A percentile compares a stretch with the other conserved stretches of the same genome.
These are phyloP conservation scores for Coendou prehensilis DNA, from an alignment of 2,797 vertebrate species.

Conservation along the genomic window DNA sequence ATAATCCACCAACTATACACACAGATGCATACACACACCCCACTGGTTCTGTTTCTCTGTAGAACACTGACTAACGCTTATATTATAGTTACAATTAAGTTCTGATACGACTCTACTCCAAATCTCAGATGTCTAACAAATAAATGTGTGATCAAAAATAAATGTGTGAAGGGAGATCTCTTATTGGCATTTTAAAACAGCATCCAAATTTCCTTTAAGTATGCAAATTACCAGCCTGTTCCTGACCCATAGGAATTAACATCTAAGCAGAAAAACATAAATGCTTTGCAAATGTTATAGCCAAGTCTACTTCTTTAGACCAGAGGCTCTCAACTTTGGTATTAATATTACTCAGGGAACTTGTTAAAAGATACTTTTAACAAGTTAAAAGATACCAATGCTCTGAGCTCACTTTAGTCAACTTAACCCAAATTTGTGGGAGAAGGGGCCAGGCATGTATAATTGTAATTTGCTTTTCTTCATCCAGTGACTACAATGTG, in stretches of 20 bases:
- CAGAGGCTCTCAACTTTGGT: background rate
- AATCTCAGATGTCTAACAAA: background rate
- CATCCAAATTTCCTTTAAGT: background rate
- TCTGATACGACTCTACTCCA: background rate
- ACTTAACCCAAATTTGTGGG: background rate
- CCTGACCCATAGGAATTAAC: background rate
- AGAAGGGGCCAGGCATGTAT: background rate
- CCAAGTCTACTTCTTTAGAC: background rate
- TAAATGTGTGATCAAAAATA: background rate
- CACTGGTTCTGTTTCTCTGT: background rate
- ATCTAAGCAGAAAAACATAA: background rate
- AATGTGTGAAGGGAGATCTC: background rate
- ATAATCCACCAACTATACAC: background rate
- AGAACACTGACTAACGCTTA: background rate
- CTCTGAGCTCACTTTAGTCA: background rate
- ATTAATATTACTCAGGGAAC: background rate
- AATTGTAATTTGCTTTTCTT: background rate
- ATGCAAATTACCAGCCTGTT: background rate
- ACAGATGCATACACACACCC: background rate
- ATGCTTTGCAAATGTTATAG: background rate
- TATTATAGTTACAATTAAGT: background rate
- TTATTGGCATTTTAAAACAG: slow-evolving; percentile 18
- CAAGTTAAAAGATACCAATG: background rate
- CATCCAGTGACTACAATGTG: background rate
- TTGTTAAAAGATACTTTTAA: background rate